Evolutionary conservation across 2,113 vertebrate genomes (phyloP), one percentile per base, ranked within the genome.

Genomic region (Trochalopteron elliotii): DNA sequence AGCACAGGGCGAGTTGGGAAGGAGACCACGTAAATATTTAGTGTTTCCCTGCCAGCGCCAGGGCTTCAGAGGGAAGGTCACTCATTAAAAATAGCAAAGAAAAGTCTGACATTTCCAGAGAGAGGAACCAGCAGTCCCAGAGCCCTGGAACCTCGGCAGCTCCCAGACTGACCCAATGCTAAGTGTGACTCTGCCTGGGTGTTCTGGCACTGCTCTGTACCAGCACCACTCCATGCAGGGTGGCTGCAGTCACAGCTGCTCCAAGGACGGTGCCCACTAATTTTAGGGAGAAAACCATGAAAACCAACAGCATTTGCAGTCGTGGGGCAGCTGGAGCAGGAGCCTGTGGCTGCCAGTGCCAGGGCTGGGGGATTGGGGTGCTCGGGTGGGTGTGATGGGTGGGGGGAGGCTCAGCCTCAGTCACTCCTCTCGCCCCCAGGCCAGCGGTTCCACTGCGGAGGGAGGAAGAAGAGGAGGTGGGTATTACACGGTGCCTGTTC

Each of bases 371-470:
- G 37, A 10, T 39, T 8, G 37, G 37, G 8, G 37, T 39, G 37
- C 8, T 39, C 9, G 37, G 39, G 2, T 5, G 12, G 49, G 17
- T 20, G 44, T 45, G 61, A 5, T 13, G 77, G 59, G 27, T 25
- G 2, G 28, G 31, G 31, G 13, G 4, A 53, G 28, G 35, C 70
- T 69, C 70, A 40, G 37, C 27, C 69, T 79, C 71, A 72, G 44
- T 4, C 8, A 0, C 33, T 83, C 30, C 96, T 89, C 89, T 86
- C 93, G 17, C 83, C 91, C 94, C 63, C 90, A 99, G 98, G 98
- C 96, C 98, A 97, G 84, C 97, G 95, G 47, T 97, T 99, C 85
- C 98, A 96, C 80, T 99, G 98, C 2, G 97, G 98, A 72, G 98
- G 92, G 60, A 98, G 97, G 90, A 97, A 92, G 87, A 96, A 93